Evolutionary conservation across 1,140 invertebrate genomes (phyloP).

Genomic region (Diprion similis): DNA sequence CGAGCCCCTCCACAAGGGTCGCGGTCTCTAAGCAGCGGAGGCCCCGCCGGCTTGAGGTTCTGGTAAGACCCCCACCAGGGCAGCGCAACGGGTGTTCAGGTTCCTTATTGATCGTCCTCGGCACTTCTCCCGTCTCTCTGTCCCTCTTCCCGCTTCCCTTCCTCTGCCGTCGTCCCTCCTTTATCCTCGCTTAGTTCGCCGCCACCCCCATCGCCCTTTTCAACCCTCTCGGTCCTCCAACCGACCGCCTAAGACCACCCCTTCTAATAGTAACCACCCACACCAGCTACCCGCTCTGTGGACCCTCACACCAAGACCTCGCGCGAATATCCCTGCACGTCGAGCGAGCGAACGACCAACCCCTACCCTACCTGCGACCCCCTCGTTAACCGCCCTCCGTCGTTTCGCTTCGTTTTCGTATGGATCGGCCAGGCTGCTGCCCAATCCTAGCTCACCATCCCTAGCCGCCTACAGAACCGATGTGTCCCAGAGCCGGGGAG

Average conservation of each 20-base stretch:
- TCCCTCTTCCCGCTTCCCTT: slow-evolving; percentile 62
- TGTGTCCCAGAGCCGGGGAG: too few species aligned
- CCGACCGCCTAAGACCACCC: slow-evolving; percentile 10
- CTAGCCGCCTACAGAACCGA: too few species aligned
- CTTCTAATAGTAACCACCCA: too few species aligned
- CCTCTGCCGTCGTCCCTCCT: slow-evolving; percentile 42
- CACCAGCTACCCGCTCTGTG: too few species aligned
- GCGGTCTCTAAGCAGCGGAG: slow-evolving; percentile 51
- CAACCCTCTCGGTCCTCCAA: slow-evolving; percentile 33
- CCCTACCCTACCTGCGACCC: too few species aligned
- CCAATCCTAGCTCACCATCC: too few species aligned
- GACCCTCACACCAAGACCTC: too few species aligned
- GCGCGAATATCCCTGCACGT: too few species aligned
- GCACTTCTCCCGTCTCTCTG: slow-evolving; percentile 55
- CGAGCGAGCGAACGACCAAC: too few species aligned
- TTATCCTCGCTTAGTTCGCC: slow-evolving; percentile 37
- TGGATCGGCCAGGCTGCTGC: too few species aligned
- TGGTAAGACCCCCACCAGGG: slow-evolving; percentile 57
- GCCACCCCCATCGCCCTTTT: slow-evolving; percentile 31
- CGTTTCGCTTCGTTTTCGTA: too few species aligned
- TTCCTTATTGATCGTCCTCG: slow-evolving; percentile 64
- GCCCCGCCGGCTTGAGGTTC: slow-evolving; percentile 55
- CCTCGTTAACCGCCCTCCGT: too few species aligned
- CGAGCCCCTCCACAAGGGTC: slow-evolving; percentile 39
- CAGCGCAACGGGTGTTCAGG: slow-evolving; percentile 20